phyloP scores from a whole-genome alignment of 2,797 vertebrate species.

The Glossophaga mutica region DNA sequence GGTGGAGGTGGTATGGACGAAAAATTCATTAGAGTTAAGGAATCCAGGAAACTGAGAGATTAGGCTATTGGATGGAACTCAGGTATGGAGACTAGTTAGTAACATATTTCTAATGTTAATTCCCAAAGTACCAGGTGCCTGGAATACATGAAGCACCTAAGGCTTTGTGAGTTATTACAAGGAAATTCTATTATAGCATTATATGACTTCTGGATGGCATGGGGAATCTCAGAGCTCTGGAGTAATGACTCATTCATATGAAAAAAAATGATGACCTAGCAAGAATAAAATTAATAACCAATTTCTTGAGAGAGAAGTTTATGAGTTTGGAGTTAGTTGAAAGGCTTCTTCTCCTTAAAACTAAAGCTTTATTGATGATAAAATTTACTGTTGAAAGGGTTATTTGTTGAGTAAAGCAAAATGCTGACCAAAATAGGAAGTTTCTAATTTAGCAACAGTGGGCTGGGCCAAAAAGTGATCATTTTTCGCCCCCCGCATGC shows the following conservation, averaged over 20 bases:
- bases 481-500: not conserved
- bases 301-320: not conserved
- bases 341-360: not conserved
- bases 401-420: constrained; percentile 14
- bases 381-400: not conserved
- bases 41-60: not conserved
- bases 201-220: not conserved
- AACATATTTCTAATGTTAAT: not conserved
- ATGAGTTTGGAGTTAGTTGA: not conserved
- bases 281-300: constrained; percentile 15
- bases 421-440: not conserved
- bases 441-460: constrained; percentile 18
- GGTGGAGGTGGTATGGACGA: not conserved
- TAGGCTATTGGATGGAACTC: not conserved
- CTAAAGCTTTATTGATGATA: not conserved
- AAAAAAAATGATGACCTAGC: not conserved
- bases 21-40: not conserved
- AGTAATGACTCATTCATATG: not conserved
- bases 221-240: not conserved
- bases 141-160: not conserved
- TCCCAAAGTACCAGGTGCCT: not conserved
- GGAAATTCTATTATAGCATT: not conserved
- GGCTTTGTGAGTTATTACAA: not conserved
- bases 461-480: not conserved
- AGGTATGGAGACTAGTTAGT: not conserved